Evolutionary conservation across 2,888 invertebrate species (phyloP), one percentile per base, ranked within the genome.

Genomic region (Mythimna ferrago): DNA sequence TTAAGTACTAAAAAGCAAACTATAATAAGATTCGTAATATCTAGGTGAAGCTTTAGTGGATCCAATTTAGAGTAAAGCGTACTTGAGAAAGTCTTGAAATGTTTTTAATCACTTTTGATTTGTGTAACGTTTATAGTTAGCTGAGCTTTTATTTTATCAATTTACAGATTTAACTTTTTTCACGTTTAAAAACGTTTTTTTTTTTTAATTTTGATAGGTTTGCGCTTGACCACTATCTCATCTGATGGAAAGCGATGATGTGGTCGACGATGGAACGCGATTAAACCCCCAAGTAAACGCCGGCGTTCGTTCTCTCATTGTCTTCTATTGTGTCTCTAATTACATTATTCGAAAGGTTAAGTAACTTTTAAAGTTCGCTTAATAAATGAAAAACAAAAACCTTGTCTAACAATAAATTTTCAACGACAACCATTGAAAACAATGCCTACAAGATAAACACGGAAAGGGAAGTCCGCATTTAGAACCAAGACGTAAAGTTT

Each of bases 1-100:
- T 73, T 72, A 73, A 84, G 71, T 35, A 73, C 73, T 78, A 68
- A 72, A 78, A 81, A 78, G 60, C 66, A 65, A 76, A 71, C 81
- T 80, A 73, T 69, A 70, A 83, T 66, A 57, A 71, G 58, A 68
- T 26, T 58, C 41, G 38, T 71, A 61, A 75, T 69, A 68, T 71
- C 66, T 62, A 26, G 65, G 21, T 53, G 14, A 69, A 71, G 48
- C 71, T 75, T 14, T 35, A 54, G 58, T 51, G 62, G 54, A 71
- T 63, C n/a, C 38, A 66, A 68, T 74, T 35, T 56, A 14, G 35
- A 64, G 54, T 64, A 41, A 69, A 62, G 74, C 26, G 74, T n/a
- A 19, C 26, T 56, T 48, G 53, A 63, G 76, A 26, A 26, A 64
- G 19, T 51, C n/a, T 51, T 56, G 32, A 51, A 44, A 64, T 56